Percentiles rank a stretch among this genome's conserved stretches.
These are phyloP conservation scores for Drosophila peninsularis DNA, from an alignment of 2,888 invertebrate genomes.

Conservation along the genomic window DNA sequence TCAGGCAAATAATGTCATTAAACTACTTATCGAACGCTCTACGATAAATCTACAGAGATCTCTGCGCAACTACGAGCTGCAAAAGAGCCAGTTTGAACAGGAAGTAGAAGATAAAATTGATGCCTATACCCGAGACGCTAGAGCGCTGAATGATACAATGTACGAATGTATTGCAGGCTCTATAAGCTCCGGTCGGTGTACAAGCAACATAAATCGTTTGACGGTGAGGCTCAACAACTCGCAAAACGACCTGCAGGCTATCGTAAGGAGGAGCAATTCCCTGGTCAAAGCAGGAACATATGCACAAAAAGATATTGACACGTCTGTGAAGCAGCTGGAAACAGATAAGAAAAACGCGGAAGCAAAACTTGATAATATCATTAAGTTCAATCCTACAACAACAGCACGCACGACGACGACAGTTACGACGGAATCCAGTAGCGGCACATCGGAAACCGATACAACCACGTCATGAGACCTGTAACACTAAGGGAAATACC, in stretches of 20 bases:
- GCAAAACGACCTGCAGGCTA: neutral
- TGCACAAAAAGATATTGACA: neutral
- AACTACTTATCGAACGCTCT: neutral
- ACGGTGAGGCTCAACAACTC: neutral
- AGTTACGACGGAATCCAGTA: neutral
- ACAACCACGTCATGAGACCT: neutral
- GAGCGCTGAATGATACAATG: neutral
- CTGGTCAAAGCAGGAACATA: neutral
- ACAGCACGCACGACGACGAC: neutral
- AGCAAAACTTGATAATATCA: neutral
- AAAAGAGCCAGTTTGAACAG: neutral
- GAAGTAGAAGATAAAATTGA: constrained; percentile 12
- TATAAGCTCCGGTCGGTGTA: neutral
- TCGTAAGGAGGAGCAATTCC: neutral
- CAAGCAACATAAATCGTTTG: neutral
- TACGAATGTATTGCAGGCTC: neutral
- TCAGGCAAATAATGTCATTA: neutral
- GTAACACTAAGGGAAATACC: neutral
- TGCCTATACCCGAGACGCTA: neutral
- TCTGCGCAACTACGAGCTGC: neutral
- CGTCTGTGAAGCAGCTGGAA: neutral
- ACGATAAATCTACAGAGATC: rapidly evolving
- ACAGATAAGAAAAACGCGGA: neutral
- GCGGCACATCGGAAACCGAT: neutral
- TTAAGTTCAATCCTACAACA: neutral